Evolutionary conservation across 2,113 vertebrate species (phyloP), one percentile per base, ranked within the genome.

Genomic region (Conger conger): DNA sequence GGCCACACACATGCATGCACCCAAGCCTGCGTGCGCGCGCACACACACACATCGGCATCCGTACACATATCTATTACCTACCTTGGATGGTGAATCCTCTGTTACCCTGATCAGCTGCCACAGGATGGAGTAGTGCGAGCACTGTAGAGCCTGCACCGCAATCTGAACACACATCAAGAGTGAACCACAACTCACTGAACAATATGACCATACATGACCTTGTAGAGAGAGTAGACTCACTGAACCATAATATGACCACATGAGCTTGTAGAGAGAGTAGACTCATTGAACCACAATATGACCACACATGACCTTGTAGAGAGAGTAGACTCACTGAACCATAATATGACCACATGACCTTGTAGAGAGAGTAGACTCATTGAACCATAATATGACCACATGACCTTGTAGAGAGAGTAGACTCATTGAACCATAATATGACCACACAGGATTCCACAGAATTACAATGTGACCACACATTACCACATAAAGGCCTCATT

Each of bases 81-180:
- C 98, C 96, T 99, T 99, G 93, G 97, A 97, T 90, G 98, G 98
- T 86, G 96, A 96, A 79, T 98, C 97, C 88, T 99, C 98, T 50
- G 98, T 99, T 93, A 99, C 96, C 91, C 98, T 98, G 91, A 99
- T 98, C 93, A 99, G 95, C 94, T 99, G 98, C 98, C 98, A 99
- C 50, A 99, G 97, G 93, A 99, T 97, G 79, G 98, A 99, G 94
- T 99, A 99, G 93, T 99, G 98, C 86, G 97, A 99, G 92, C 98
- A 99, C 92, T 99, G 98, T 89, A 99, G 96, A 36, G 98, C 98
- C 94, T 99, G 98, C 85, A 98, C 97, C 60, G 98, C 98, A 33
- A 99, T 99, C 97, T 97, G 93, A 82, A 95, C 77, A 87, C 20
- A 63, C 18, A 63, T 20, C 6, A 27, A 63, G 20, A 63, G 23